Base-by-base conservation (phyloP, 2,113 vertebrate species). In the Channa maculata region DNA sequence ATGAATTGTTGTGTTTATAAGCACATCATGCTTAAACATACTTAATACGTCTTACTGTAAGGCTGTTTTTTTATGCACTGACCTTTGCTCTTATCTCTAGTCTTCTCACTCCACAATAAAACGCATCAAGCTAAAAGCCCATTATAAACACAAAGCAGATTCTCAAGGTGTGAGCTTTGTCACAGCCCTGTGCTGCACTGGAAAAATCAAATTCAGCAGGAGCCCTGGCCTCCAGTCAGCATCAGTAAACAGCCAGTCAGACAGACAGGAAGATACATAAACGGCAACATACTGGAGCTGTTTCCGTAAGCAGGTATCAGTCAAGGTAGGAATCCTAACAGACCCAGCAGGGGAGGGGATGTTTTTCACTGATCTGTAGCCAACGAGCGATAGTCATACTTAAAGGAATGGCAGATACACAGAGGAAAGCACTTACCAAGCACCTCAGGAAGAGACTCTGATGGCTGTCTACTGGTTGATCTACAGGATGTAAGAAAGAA, bases 141-240 rank as follows among this genome's bases (percentile, higher is more conserved):
- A 5, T 66, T 80, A 41, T 71, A 64, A 62, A 76, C 68, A 87
- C 60, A 53, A 68, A 84, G 77, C 70, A 41, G 59, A 69, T 58
- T 75, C 53, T 49, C 8, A 9, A 76, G 50, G 72, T n/a, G 38
- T 54, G 49, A 72, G 79, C 24, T 83, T 85, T 84, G 77, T 69
- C 61, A 62, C 68, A 45, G 82, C 41, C 59, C 59, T 24, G 58
- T 68, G 75, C 62, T 33, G 48, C 77, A 67, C 79, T 75, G 77
- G 76, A 75, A 82, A 81, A 79, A 83, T 83, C 64, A 9, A 76
- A 73, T 82, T 66, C 86, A 79, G 84, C 75, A 57, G 82, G 75
- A 72, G 53, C 46, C 38, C 68, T 13, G 71, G 79, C 71, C 77
- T 80, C 55, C 55, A 37, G 54, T 80, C 82, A 38, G 85, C 65